Conservation (phyloP, 2,113 vertebrate species). For the Nothobranchius kuhntae region DNA sequence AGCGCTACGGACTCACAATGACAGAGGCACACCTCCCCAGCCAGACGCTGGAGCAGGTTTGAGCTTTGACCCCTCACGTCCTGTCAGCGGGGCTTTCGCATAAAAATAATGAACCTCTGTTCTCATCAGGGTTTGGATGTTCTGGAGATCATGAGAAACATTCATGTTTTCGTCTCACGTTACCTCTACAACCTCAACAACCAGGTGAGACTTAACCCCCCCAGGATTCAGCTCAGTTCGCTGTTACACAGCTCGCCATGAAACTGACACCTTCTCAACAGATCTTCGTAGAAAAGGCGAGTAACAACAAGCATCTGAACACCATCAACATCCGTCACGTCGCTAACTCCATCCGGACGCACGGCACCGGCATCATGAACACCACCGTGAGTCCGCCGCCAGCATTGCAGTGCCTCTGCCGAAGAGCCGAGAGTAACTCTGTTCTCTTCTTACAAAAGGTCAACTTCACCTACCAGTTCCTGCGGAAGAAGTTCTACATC, state of each 20-base stretch:
- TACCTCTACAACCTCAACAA: conserved; percentile 99
- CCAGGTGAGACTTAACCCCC: conserved; percentile 80
- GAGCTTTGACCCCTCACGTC: fast-evolving
- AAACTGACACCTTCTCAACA: conserved; percentile 51
- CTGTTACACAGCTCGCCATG: neutral
- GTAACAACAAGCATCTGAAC: conserved; percentile 99
- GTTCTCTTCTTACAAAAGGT: conserved; percentile 77
- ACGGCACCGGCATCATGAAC: conserved; percentile 99
- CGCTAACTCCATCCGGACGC: conserved; percentile 97
- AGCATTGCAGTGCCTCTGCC: too few species aligned
- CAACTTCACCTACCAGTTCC: conserved; percentile 98
- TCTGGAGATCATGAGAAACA: conserved; percentile 99
- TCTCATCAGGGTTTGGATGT: conserved; percentile 92
- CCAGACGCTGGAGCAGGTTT: conserved; percentile 97
- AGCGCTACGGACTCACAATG: conserved; percentile 94
- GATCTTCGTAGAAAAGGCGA: conserved; percentile 98
- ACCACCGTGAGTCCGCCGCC: conserved; percentile 86
- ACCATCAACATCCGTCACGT: conserved; percentile 99
- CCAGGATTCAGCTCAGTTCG: neutral
- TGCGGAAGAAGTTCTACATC: conserved; percentile 98
- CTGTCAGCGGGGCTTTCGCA: neutral
- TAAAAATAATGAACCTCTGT: too few species aligned
- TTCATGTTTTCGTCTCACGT: conserved; percentile 97
- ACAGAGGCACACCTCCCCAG: conserved; percentile 97
- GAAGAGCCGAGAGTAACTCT: neutral